Conservation (phyloP, 2,113 vertebrate species). For the Budorcas taxicolor region DNA sequence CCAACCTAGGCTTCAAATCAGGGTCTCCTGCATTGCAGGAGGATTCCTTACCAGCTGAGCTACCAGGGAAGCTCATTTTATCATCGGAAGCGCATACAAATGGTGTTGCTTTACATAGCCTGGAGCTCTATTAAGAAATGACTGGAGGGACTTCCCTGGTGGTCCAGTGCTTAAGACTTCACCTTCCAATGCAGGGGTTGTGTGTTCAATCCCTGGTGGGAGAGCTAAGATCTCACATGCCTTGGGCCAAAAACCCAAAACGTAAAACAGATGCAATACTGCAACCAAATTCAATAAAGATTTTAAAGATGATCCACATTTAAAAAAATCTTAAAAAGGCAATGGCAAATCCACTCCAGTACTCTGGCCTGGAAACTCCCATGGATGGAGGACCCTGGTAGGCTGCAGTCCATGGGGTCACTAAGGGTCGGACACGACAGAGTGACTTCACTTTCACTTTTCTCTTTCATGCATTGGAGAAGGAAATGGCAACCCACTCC, state of each 20-base stretch:
- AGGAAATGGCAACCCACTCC: too few relatives aligned
- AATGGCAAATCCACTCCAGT: too few relatives aligned
- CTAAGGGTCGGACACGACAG: too few relatives aligned
- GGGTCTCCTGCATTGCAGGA: neutral
- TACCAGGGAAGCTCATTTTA: neutral
- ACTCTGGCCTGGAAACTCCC: too few relatives aligned
- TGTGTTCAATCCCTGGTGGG: neutral
- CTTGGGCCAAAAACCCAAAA: neutral
- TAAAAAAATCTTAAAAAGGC: neutral
- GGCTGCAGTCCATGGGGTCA: too few relatives aligned
- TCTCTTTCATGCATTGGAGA: too few relatives aligned
- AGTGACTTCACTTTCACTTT: too few relatives aligned
- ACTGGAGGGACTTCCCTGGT: neutral
- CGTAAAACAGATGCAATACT: neutral
- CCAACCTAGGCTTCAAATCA: neutral
- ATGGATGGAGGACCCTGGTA: too few relatives aligned
- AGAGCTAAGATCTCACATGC: neutral
- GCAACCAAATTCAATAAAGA: neutral
- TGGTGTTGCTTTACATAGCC: neutral
- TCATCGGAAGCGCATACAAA: neutral
- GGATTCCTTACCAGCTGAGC: neutral
- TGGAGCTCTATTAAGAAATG: neutral
- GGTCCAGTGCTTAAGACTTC: neutral
- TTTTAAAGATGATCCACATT: neutral
- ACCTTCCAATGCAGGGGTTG: neutral